A percentile compares a stretch with the other conserved stretches of the same genome.
Conservation (phyloP, 2,113 vertebrate genomes). For the Channa argus region DNA sequence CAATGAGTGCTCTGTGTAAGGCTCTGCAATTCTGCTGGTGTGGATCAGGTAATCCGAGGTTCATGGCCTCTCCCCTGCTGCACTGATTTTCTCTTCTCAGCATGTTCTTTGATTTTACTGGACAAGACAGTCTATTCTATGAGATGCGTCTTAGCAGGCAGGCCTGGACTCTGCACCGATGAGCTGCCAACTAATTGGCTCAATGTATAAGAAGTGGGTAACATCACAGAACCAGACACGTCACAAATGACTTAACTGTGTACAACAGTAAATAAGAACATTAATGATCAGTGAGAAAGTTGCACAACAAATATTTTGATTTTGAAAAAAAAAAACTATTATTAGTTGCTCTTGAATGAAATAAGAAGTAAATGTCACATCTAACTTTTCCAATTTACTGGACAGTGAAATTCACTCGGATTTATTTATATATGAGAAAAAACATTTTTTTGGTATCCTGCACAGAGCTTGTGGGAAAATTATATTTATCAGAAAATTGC, state of each 20-base stretch:
- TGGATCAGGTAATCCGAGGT: conserved; percentile 88
- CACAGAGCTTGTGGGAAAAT: conserved; percentile 3
- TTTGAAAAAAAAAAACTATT: neutral
- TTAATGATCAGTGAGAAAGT: neutral
- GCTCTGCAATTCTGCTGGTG: conserved; percentile 78
- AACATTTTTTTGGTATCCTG: conserved; percentile 12
- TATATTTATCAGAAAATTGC: conserved; percentile 37
- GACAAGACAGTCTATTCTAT: conserved; percentile 22
- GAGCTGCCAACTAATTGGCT: conserved; percentile 65
- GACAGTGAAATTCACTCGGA: too few species aligned
- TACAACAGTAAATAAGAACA: neutral
- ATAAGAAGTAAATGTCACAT: too few species aligned
- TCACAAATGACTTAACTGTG: conserved; percentile 11
- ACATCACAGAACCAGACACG: conserved; percentile 19
- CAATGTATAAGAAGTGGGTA: conserved; percentile 48
- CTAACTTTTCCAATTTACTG: too few species aligned
- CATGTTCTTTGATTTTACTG: conserved; percentile 67
- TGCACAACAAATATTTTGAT: neutral
- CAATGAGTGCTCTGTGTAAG: conserved; percentile 94
- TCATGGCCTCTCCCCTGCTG: conserved; percentile 83
- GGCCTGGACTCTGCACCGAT: conserved; percentile 39
- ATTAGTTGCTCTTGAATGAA: too few species aligned
- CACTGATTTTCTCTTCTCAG: conserved; percentile 80
- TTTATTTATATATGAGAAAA: neutral
- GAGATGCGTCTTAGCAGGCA: conserved; percentile 47